Evolutionary conservation across 2,888 invertebrate species (phyloP).

Genomic region (Antitype chi): DNA sequence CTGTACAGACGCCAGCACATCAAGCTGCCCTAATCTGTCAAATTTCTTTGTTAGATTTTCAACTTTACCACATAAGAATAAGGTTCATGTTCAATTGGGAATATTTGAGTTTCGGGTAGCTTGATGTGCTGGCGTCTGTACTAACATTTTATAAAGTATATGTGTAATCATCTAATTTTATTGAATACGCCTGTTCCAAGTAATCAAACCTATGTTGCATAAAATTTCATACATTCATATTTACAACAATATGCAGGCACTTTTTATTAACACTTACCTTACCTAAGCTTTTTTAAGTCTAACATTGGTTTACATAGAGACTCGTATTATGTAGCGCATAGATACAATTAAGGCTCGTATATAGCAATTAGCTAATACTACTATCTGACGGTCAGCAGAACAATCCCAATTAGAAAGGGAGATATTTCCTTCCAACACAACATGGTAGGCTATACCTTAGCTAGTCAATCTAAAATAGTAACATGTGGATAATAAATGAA

Average conservation of each 20-base stretch:
- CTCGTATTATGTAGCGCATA: not conserved
- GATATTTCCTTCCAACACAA: not conserved
- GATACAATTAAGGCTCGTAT: not conserved
- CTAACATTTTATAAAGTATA: not conserved
- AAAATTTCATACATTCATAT: not conserved
- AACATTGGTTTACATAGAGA: not conserved
- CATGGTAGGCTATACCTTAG: not conserved
- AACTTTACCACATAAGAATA: too few relatives aligned
- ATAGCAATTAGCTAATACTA: not conserved
- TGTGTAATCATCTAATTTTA: not conserved
- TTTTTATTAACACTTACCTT: not conserved
- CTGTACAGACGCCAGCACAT: not conserved
- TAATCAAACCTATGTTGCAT: not conserved
- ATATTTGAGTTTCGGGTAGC: too few relatives aligned
- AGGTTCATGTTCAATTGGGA: too few relatives aligned
- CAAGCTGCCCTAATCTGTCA: too few relatives aligned
- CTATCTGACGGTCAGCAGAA: not conserved
- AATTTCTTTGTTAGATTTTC: too few relatives aligned
- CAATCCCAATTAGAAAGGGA: not conserved
- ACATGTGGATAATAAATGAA: not conserved
- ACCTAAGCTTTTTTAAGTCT: not conserved
- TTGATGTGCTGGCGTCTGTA: not conserved
- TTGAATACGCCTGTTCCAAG: not conserved
- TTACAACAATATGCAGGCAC: conserved; percentile 2
- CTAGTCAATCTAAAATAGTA: not conserved